Evolutionary conservation across 2,113 vertebrate genomes (phyloP), one percentile per base, ranked within the genome.

Genomic region (Myotis brandtii): DNA sequence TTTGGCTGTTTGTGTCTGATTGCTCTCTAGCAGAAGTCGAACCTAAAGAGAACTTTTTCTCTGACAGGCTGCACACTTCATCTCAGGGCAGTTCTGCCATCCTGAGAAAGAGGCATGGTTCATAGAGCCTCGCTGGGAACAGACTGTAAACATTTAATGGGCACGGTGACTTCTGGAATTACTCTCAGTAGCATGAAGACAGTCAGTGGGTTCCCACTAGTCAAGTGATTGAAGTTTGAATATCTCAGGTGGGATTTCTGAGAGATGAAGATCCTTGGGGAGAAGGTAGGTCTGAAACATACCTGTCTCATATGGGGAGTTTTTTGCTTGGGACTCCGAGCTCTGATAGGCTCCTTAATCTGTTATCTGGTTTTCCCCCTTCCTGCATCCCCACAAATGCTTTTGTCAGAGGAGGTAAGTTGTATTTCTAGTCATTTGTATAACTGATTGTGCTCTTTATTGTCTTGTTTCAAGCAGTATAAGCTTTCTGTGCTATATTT

Each of bases 331-430:
- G 89, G 83, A 94, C 89, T 67, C 56, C 62, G 83, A 70, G n/a
- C 82, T 97, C 32, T 32, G 96, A 70, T 86, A 91, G 89, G 52
- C 30, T 96, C 97, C 91, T 80, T 13, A 10, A 94, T 96, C 79
- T 52, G 40, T 91, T 91, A 93, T 40, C 72, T 1, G 6, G 80
- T 80, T 97, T 95, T 83, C 62, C 32, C 67, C 62, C 25, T 88
- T 40, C 81, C 54, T 10, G 86, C 56, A 76, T 86, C 88, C 80
- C 91, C 52, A 86, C 73, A 91, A 87, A 56, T 73, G 79, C 87
- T 85, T 96, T 73, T 76, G 87, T 93, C 70, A 48, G 67, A 82
- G 59, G 95, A 98, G 97, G 98, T 98, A 98, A 98, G 98, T 85
- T 94, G 6, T 77, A 75, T 89, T 98, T 96, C 56, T 81, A 43